phyloP scores from a whole-genome alignment of 2,888 invertebrate species.

The Idaea aversata region DNA sequence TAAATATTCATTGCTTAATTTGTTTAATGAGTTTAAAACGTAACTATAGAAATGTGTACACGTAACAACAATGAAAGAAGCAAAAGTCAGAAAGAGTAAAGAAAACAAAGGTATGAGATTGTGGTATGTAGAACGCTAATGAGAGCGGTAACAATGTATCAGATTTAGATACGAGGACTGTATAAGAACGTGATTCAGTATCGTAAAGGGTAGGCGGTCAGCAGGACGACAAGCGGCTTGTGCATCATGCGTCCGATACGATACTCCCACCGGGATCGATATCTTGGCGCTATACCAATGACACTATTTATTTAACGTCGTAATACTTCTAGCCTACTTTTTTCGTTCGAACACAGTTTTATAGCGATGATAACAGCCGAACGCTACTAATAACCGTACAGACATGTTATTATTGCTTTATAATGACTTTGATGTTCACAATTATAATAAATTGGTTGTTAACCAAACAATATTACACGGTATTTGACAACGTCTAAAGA shows the following conservation, averaged over 20 bases:
- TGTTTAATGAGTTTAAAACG: background rate
- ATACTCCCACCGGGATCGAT: conserved; percentile 26
- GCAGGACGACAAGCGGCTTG: conserved; percentile 54
- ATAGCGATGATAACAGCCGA: background rate
- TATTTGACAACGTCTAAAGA: too few relatives aligned
- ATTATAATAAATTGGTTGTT: background rate
- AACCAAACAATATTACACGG: background rate
- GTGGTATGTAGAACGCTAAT: background rate
- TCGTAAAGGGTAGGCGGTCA: conserved; percentile 51
- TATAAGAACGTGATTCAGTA: conserved; percentile 54
- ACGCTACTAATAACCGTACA: background rate
- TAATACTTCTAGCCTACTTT: conserved; percentile 21
- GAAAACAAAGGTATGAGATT: background rate
- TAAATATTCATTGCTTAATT: background rate
- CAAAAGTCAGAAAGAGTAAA: background rate
- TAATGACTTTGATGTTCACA: background rate
- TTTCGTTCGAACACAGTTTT: background rate
- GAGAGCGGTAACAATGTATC: conserved; percentile 8
- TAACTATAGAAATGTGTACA: background rate
- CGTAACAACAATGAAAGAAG: background rate
- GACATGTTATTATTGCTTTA: background rate
- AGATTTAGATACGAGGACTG: conserved; percentile 25
- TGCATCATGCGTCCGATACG: conserved; percentile 7
- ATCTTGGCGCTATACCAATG: conserved; percentile 47
- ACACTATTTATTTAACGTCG: conserved; percentile 27